Conservation (phyloP, 2,888 invertebrate species). For the Pseudeuparius sepicola region DNA sequence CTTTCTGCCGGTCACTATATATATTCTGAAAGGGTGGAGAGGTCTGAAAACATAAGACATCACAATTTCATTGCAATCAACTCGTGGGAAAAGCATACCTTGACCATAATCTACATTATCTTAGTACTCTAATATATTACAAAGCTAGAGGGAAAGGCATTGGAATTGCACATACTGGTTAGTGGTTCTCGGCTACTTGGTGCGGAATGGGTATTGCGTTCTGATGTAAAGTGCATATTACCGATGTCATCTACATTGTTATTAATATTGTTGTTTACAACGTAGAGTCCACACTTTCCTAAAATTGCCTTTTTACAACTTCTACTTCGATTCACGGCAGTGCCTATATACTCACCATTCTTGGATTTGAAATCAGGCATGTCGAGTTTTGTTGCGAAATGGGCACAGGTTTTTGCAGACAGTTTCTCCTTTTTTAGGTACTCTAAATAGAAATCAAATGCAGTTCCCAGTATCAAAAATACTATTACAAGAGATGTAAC, state of each 20-base stretch:
- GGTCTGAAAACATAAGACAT: too few relatives aligned
- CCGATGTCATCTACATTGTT: slow-evolving; percentile 20
- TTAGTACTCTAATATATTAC: too few relatives aligned
- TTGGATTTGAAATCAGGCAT: slow-evolving; percentile 35
- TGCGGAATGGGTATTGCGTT: slow-evolving; percentile 16
- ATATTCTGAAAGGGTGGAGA: too few relatives aligned
- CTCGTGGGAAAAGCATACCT: too few relatives aligned
- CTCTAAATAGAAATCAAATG: slow-evolving; percentile 59
- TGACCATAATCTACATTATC: too few relatives aligned
- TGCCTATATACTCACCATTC: slow-evolving; percentile 28
- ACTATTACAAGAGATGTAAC: slow-evolving; percentile 43
- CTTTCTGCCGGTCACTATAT: too few relatives aligned
- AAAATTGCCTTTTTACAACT: slow-evolving; percentile 16
- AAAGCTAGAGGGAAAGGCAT: too few relatives aligned
- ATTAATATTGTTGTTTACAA: slow-evolving; percentile 33
- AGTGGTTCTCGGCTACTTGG: slow-evolving; percentile 14
- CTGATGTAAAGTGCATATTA: slow-evolving; percentile 21
- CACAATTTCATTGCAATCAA: too few relatives aligned
- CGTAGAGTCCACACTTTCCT: slow-evolving; percentile 35
- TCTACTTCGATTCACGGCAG: background rate
- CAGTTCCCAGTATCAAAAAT: slow-evolving; percentile 56
- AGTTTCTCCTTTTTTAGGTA: slow-evolving; percentile 39
- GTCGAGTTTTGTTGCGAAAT: slow-evolving; percentile 30
- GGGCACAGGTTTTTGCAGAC: slow-evolving; percentile 27
- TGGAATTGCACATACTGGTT: slow-evolving; percentile 20